phyloP scores from a whole-genome alignment of 2,113 vertebrate species.

The Etheostoma spectabile region DNA sequence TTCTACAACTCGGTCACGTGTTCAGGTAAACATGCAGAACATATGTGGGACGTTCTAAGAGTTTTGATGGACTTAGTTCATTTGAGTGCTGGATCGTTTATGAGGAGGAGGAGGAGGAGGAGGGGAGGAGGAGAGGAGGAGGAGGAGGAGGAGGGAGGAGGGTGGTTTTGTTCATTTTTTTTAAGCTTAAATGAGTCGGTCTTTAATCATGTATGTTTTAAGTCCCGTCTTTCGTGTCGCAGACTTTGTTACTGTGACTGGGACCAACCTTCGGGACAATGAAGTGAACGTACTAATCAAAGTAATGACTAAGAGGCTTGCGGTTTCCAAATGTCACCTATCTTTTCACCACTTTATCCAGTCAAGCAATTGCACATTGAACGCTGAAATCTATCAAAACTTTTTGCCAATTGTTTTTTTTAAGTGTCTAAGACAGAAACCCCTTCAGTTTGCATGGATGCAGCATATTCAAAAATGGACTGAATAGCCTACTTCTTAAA shows the following conservation, averaged over 20 bases:
- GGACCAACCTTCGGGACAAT: neutral
- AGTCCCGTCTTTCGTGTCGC: neutral
- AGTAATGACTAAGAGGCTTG: neutral
- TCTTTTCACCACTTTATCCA: neutral
- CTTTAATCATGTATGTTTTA: neutral
- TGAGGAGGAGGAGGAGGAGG: neutral
- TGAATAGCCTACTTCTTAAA: neutral
- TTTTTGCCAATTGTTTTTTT: neutral
- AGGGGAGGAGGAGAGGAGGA: neutral
- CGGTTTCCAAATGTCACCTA: neutral
- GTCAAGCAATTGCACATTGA: neutral
- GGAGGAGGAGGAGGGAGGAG: too few species aligned
- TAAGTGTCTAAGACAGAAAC: too few species aligned
- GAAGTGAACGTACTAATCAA: neutral
- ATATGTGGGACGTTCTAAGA: neutral
- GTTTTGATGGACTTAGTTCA: neutral
- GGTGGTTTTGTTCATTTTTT: neutral
- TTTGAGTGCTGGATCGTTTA: neutral
- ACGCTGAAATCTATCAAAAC: neutral
- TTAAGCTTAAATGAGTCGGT: neutral
- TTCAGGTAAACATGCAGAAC: slow-evolving; percentile 34
- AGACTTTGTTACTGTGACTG: neutral
- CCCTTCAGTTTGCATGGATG: neutral
- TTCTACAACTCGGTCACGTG: neutral
- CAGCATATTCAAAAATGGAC: neutral